Conservation (phyloP, 1,140 invertebrate genomes). For the Euwallacea fornicatus region DNA sequence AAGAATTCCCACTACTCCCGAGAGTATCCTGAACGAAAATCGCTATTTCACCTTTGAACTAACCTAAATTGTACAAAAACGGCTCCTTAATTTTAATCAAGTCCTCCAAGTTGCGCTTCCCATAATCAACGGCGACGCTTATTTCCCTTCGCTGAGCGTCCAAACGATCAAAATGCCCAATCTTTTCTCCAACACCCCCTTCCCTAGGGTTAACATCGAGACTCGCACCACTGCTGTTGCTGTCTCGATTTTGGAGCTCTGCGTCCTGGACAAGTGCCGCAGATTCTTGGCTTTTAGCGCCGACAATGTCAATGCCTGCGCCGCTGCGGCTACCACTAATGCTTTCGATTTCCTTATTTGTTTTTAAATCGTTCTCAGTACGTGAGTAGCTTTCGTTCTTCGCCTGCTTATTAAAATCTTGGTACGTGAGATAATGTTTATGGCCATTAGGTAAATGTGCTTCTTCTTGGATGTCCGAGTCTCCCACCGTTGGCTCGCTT, state of each 20-base stretch:
- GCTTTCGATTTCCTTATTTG: slow-evolving; percentile 29
- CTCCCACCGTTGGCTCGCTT: no score
- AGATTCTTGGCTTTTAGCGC: no score
- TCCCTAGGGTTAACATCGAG: no score
- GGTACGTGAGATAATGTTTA: slow-evolving; percentile 25
- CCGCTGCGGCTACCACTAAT: not conserved
- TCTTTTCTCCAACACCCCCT: no score
- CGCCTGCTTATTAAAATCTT: slow-evolving; percentile 17
- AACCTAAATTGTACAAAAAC: slow-evolving; percentile 69
- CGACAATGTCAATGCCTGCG: no score
- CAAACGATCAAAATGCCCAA: no score
- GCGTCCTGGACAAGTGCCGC: no score
- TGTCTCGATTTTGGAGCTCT: no score
- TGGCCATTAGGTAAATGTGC: slow-evolving; percentile 6
- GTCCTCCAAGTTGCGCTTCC: slow-evolving; percentile 66
- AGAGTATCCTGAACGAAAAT: not conserved
- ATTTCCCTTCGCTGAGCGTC: slow-evolving; percentile 52
- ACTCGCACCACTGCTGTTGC: no score
- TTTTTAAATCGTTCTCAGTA: slow-evolving; percentile 3
- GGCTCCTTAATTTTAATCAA: slow-evolving; percentile 68
- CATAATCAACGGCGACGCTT: slow-evolving; percentile 65
- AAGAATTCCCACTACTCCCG: not conserved
- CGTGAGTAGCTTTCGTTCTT: slow-evolving; percentile 11
- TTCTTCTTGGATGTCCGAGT: not conserved
- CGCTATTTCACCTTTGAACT: slow-evolving; percentile 40